Evolutionary conservation across 2,888 invertebrate species (phyloP), one percentile per base, ranked within the genome.

Genomic region (Chromoteleia sp.): DNA sequence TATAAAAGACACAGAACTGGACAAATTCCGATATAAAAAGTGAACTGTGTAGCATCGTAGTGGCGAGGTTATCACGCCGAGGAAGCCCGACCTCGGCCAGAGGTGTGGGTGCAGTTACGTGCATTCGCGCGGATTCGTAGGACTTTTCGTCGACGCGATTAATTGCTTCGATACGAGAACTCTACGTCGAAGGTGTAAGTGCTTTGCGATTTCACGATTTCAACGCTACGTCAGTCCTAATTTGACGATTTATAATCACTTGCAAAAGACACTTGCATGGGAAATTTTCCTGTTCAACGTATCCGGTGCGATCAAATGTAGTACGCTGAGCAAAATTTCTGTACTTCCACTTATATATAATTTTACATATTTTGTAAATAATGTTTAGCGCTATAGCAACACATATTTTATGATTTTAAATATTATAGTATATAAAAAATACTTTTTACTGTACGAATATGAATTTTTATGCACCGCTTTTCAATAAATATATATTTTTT

Each of bases 61-160:
- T 41, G 17, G 67, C 68, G 74, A 58, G 74, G 70, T 74, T 77
- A 81, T 81, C 77, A 81, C 59, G 50, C 56, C 45, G 48, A 68
- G 74, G 43, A 76, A 73, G 81, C 58, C 52, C 61, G 68, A 68
- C 77, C 68, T 68, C 63, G 43, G 33, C 10, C 52, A 8, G 58
- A 78, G 70, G 81, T 78, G 81, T 82, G 76, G 82, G 82, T 82
- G 77, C 82, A 74, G 81, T 77, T 61, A 73, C 78, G 78, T 70
- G 75, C 82, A 79, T 82, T 70, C 82, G 78, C 82, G 71, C 78
- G 79, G 79, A 79, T 79, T 82, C 79, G 79, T 75, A 71, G 73
- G 82, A 71, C 75, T 82, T 82, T 82, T 78, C 78, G 82, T 78
- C 78, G 70, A 63, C 77, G 75, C 82, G 82, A 82, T 78, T 81